These are phyloP conservation scores for Aricia agestis DNA, from an alignment of 1,140 invertebrate genomes.

Conservation along the genomic window DNA sequence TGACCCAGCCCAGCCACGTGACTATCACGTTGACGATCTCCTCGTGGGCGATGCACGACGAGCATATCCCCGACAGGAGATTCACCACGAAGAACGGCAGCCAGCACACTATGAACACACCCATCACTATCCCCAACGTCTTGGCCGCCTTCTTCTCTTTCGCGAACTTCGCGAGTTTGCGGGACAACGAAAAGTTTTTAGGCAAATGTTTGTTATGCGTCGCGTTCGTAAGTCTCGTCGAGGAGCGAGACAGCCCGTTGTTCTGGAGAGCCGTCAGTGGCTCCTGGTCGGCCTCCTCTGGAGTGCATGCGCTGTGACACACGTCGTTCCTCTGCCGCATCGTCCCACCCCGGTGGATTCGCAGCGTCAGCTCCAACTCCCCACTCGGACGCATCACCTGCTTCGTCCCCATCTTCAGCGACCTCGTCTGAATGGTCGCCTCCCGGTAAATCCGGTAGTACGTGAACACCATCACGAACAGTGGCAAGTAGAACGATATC, in stretches of 20 bases:
- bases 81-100: constrained; percentile 99
- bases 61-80: constrained; percentile 92
- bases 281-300: constrained; percentile 82
- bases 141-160: constrained; percentile 98
- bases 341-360: constrained; percentile 92
- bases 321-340: constrained; percentile 77
- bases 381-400: constrained; percentile 88
- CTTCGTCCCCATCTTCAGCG: constrained; percentile 91
- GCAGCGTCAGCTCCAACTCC: constrained; percentile 88
- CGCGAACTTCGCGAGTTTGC: constrained; percentile 93
- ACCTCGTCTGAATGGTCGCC: constrained; percentile 93
- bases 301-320: constrained; percentile 79
- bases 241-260: constrained; percentile 82
- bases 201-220: constrained; percentile 76
- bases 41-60: constrained; percentile 90
- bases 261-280: constrained; percentile 84
- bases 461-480: constrained; percentile 99
- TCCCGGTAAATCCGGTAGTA: constrained; percentile 97
- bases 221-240: constrained; percentile 73
- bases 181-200: constrained; percentile 92
- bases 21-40: constrained; percentile 94
- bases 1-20: constrained; percentile 99
- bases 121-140: constrained; percentile 95
- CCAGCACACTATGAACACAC: constrained; percentile 99
- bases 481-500: constrained; percentile 97